These are phyloP conservation scores for Papilio gigon DNA, from an alignment of 2,888 invertebrate species.

Conservation along the genomic window DNA sequence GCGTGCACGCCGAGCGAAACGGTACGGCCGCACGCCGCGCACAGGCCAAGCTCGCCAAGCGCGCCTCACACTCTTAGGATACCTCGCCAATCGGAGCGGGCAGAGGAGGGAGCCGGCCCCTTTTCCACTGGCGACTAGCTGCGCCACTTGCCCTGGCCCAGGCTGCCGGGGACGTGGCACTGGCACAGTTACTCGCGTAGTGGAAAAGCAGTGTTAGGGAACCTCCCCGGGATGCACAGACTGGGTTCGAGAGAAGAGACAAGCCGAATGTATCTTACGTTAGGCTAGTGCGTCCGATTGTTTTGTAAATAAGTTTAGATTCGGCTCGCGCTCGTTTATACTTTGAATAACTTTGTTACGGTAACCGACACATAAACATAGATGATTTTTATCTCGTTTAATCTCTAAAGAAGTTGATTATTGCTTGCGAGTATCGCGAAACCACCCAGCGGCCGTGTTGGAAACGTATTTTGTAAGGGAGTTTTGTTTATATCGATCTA, in stretches of 20 bases:
- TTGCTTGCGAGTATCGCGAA: neutral
- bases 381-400: neutral
- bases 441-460: neutral
- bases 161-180: too few species aligned
- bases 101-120: neutral
- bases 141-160: too few species aligned
- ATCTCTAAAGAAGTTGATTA: neutral
- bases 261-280: neutral
- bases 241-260: neutral
- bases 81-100: neutral
- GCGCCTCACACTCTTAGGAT: slow-evolving; percentile 48
- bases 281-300: neutral
- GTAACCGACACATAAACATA: neutral
- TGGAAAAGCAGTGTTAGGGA: too few species aligned
- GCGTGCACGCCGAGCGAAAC: slow-evolving; percentile 57
- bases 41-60: slow-evolving; percentile 53
- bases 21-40: slow-evolving; percentile 69
- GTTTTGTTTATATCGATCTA: neutral
- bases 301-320: neutral
- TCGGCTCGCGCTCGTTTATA: neutral
- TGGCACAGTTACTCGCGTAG: too few species aligned
- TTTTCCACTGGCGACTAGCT: neutral
- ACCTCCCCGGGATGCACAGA: too few species aligned
- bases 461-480: neutral
- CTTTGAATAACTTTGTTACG: neutral